Percentiles rank a stretch among this genome's conserved stretches.
Conservation (phyloP, 1,140 invertebrate genomes). For the Pseudachorutes palmiensis region DNA sequence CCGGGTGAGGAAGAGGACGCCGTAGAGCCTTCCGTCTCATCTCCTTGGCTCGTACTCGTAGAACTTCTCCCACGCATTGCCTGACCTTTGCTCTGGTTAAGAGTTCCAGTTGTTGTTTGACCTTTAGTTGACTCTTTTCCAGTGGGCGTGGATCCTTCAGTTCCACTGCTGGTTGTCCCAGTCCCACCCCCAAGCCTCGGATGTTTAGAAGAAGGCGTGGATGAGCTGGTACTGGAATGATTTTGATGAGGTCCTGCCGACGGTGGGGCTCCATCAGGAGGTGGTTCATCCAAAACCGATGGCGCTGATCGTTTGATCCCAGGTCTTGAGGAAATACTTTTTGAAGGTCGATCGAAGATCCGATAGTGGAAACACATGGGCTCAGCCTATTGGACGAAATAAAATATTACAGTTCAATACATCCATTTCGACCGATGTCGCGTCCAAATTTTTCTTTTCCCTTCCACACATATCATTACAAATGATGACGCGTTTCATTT, state of each 20-base stretch:
- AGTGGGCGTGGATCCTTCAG: conserved; percentile 3
- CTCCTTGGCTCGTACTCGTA: not conserved
- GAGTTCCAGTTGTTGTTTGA: not conserved
- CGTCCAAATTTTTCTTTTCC: conserved; percentile 14
- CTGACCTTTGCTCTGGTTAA: not conserved
- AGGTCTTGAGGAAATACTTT: conserved; percentile 24
- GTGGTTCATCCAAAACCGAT: conserved; percentile 36
- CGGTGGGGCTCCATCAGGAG: conserved; percentile 29
- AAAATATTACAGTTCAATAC: conserved; percentile 5
- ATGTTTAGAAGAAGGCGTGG: conserved; percentile 12
- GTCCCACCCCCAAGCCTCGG: conserved; percentile 8
- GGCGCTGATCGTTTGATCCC: conserved; percentile 31
- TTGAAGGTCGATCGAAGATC: conserved; percentile 41
- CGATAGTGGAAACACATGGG: conserved; percentile 48
- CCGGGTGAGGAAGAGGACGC: not conserved
- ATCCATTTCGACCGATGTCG: not conserved
- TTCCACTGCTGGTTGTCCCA: conserved; percentile 6
- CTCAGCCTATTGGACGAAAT: conserved; percentile 39
- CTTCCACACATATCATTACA: conserved; percentile 13
- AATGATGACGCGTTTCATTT: conserved; percentile 8
- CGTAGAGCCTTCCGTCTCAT: not conserved
- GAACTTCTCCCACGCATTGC: not conserved
- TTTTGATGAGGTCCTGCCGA: conserved; percentile 20
- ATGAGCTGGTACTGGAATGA: conserved; percentile 13
- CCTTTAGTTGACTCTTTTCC: not conserved